Conservation (phyloP, 2,888 invertebrate genomes). For the Thymelicus acteon region DNA sequence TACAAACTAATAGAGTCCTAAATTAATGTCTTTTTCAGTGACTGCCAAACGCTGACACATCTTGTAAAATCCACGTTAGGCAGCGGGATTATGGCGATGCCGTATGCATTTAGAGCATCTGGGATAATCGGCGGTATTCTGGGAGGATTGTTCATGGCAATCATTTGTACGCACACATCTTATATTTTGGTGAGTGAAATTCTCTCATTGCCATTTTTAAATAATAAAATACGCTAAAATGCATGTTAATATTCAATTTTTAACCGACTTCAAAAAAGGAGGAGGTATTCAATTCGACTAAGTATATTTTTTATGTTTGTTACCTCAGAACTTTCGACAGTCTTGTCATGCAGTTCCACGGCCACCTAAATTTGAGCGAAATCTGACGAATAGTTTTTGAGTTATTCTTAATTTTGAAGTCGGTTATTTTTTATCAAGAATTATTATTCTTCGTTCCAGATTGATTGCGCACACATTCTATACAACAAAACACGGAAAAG, state of each 20-base stretch:
- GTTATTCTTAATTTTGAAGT: too few relatives aligned
- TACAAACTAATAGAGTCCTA: too few relatives aligned
- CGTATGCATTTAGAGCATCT: constrained; percentile 89
- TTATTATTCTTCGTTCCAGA: neutral
- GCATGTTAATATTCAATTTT: neutral
- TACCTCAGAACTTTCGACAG: too few relatives aligned
- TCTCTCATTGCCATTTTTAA: neutral
- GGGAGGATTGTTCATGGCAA: constrained; percentile 90
- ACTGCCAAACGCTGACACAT: constrained; percentile 92
- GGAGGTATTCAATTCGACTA: too few relatives aligned
- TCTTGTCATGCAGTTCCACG: too few relatives aligned
- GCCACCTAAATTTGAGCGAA: too few relatives aligned
- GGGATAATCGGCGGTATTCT: constrained; percentile 92
- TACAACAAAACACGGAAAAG: constrained; percentile 31
- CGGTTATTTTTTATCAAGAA: too few relatives aligned
- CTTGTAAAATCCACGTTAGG: constrained; percentile 95
- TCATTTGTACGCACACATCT: constrained; percentile 94
- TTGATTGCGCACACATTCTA: constrained; percentile 17
- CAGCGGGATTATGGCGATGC: constrained; percentile 96
- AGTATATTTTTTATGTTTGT: too few relatives aligned
- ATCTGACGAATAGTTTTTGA: too few relatives aligned
- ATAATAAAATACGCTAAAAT: neutral
- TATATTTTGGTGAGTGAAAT: constrained; percentile 88
- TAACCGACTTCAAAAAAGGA: too few relatives aligned
- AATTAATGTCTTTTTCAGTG: constrained; percentile 75